Conservation (phyloP, 2,888 invertebrate genomes). For the Pristionchus exspectatus region DNA sequence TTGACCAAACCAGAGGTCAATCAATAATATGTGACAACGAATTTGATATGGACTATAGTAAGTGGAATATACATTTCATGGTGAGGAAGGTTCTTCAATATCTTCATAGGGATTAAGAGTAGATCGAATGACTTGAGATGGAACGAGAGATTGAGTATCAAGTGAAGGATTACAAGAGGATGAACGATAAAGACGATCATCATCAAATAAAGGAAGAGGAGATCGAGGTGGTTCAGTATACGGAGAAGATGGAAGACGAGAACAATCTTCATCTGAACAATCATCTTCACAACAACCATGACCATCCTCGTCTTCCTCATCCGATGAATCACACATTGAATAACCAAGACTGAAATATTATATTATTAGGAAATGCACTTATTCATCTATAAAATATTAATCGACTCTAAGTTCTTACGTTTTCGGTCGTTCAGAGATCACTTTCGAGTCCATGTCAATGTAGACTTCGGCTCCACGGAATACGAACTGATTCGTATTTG, state of each 20-base stretch:
- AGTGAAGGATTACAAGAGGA: slow-evolving; percentile 27
- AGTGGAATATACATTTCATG: background rate
- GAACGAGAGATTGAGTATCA: slow-evolving; percentile 42
- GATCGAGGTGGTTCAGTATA: slow-evolving; percentile 46
- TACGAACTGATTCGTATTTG: slow-evolving; percentile 66
- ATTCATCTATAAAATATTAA: background rate
- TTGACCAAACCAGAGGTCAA: background rate
- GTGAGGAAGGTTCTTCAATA: background rate
- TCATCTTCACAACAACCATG: slow-evolving; percentile 18
- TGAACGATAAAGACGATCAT: background rate
- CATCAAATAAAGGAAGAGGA: slow-evolving; percentile 26
- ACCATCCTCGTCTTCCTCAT: background rate
- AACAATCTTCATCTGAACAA: slow-evolving; percentile 16
- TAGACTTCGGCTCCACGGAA: slow-evolving; percentile 73
- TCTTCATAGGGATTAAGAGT: background rate
- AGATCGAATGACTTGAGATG: slow-evolving; percentile 9
- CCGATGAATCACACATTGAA: background rate
- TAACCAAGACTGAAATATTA: background rate
- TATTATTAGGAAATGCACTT: background rate
- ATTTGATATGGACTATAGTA: background rate
- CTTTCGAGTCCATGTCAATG: slow-evolving; percentile 63
- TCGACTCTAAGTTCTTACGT: background rate
- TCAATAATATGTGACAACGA: slow-evolving; percentile 29
- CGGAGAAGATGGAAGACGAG: slow-evolving; percentile 20
- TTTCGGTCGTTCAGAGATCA: slow-evolving; percentile 40